Percentiles rank a stretch among this genome's conserved stretches.
Evolutionary conservation across 2,888 invertebrate genomes (phyloP).

Genomic region (Xylocampa areola): DNA sequence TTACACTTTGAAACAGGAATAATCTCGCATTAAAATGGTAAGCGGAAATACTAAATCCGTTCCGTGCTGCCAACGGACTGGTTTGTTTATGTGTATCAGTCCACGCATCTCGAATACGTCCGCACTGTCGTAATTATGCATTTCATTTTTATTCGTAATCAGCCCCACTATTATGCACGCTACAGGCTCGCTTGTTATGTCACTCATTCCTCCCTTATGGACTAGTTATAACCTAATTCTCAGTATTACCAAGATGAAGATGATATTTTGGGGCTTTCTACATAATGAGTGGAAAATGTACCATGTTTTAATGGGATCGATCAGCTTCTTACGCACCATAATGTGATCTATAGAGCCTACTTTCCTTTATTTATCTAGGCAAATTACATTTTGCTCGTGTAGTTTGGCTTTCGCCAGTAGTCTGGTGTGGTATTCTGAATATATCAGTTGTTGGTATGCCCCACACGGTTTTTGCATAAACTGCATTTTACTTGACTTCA

Average conservation of each 20-base stretch:
- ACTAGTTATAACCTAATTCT: conserved; percentile 12
- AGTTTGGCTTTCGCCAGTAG: conserved; percentile 43
- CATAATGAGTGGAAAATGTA: conserved; percentile 35
- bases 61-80: conserved; percentile 64
- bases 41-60: conserved; percentile 65
- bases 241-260: conserved; percentile 15
- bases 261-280: conserved; percentile 30
- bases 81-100: conserved; percentile 65
- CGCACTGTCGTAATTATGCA: conserved; percentile 61
- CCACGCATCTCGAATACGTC: conserved; percentile 65
- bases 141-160: conserved; percentile 56
- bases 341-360: conserved; percentile 50
- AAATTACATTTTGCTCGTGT: conserved; percentile 47
- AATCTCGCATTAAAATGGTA: conserved; percentile 39
- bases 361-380: conserved; percentile 53
- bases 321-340: conserved; percentile 40
- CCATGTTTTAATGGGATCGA: conserved; percentile 28
- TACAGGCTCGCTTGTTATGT: conserved; percentile 14
- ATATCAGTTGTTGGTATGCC: conserved; percentile 38
- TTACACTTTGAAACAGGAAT: conserved; percentile 29
- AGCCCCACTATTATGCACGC: conserved; percentile 16
- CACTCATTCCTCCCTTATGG: conserved; percentile 9
- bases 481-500: conserved; percentile 50
- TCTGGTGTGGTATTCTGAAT: conserved; percentile 24
- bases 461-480: conserved; percentile 43